Evolutionary conservation across 2,888 invertebrate genomes (phyloP).

Genomic region (Drosophila neotestacea): DNA sequence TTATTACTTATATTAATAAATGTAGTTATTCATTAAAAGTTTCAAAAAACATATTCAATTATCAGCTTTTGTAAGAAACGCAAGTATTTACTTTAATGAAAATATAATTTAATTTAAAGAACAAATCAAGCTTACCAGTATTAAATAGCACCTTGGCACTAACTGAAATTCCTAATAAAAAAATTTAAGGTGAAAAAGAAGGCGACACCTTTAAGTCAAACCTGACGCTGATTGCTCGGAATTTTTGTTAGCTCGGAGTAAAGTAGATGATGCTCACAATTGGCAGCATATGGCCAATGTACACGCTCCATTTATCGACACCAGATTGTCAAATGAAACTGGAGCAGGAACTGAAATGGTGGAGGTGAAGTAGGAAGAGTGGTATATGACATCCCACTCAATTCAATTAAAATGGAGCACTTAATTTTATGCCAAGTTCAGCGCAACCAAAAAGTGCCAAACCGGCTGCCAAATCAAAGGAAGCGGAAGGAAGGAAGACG

Average conservation of each 20-base stretch:
- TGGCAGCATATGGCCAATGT: constrained; percentile 69
- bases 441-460: constrained; percentile 61
- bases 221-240: constrained; percentile 32
- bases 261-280: constrained; percentile 38
- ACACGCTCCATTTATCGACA: constrained; percentile 56
- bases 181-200: constrained; percentile 3
- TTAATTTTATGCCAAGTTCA: constrained; percentile 78
- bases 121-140: not conserved
- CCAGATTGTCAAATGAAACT: constrained; percentile 49
- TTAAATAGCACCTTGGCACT: not conserved
- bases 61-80: no score
- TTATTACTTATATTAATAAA: no score
- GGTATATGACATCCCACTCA: constrained; percentile 41
- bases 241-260: constrained; percentile 8
- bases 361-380: not conserved
- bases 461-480: constrained; percentile 61
- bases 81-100: not conserved
- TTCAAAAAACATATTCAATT: no score
- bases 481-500: constrained; percentile 38
- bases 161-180: constrained; percentile 4
- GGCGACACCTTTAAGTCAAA: constrained; percentile 12
- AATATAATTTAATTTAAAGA: constrained; percentile 7
- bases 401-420: constrained; percentile 78
- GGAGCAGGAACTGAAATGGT: constrained; percentile 2
- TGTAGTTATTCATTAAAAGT: no score